phyloP scores from a whole-genome alignment of 2,797 vertebrate genomes.

The Darevskia nairensis region DNA sequence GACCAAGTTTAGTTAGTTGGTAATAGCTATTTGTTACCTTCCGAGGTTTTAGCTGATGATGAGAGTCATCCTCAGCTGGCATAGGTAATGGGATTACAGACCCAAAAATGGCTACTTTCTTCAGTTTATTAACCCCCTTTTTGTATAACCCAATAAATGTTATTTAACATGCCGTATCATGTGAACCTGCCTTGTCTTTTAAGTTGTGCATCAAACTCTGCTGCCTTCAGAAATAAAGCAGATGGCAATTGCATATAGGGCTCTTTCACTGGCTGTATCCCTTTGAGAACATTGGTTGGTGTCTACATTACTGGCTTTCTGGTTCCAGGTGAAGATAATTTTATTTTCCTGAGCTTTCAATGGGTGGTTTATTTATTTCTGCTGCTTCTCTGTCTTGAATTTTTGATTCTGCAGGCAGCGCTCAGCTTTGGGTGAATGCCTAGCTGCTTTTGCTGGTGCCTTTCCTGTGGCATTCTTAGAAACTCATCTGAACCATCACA shows the following conservation, averaged over 20 bases:
- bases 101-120: neutral
- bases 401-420: slow-evolving; percentile 84
- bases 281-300: neutral
- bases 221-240: too few species aligned
- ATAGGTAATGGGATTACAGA: neutral
- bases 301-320: neutral
- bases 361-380: too few species aligned
- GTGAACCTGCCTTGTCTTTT: too few species aligned
- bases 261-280: too few species aligned
- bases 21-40: neutral
- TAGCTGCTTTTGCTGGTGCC: slow-evolving; percentile 92
- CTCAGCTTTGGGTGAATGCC: slow-evolving; percentile 91
- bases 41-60: neutral
- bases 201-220: too few species aligned
- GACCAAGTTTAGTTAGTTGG: neutral
- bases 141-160: neutral
- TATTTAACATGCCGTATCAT: too few species aligned
- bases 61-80: neutral
- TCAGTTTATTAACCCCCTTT: neutral
- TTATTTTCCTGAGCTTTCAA: neutral
- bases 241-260: too few species aligned
- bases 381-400: neutral
- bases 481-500: slow-evolving; percentile 92
- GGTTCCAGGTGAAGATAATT: neutral
- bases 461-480: slow-evolving; percentile 96